These are phyloP conservation scores for Pseudococcus longispinus DNA, from an alignment of 2,888 invertebrate genomes.

Conservation along the genomic window DNA sequence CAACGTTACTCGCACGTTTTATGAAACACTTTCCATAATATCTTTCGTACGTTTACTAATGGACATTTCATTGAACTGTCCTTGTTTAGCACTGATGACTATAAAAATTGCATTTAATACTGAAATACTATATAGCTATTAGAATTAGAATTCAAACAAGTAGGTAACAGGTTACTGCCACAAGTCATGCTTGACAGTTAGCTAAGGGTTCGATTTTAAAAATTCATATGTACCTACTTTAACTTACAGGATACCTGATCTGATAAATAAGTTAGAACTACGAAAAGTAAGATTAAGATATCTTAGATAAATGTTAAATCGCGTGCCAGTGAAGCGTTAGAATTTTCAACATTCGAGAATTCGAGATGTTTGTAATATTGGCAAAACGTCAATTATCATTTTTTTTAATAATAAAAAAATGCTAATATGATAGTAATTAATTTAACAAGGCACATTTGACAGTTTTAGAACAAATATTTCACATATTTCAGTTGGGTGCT, in stretches of 20 bases:
- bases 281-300: not conserved
- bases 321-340: constrained; percentile 17
- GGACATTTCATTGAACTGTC: constrained; percentile 24
- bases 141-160: not conserved
- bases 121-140: not conserved
- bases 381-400: constrained; percentile 30
- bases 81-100: constrained; percentile 7
- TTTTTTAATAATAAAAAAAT: not conserved
- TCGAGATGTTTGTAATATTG: constrained; percentile 6
- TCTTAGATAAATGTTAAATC: not conserved
- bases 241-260: too few species aligned
- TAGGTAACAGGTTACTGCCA: not conserved
- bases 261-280: not conserved
- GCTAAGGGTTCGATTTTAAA: not conserved
- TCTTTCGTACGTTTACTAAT: constrained; percentile 4
- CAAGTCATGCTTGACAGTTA: not conserved
- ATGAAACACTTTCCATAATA: not conserved
- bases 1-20: not conserved
- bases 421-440: not conserved
- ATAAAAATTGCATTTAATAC: constrained; percentile 14
- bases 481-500: not conserved
- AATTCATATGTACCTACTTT: not conserved
- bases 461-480: not conserved
- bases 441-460: not conserved
- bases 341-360: not conserved